phyloP scores from a whole-genome alignment of 2,113 vertebrate genomes.

The Gallinago jamesoni region DNA sequence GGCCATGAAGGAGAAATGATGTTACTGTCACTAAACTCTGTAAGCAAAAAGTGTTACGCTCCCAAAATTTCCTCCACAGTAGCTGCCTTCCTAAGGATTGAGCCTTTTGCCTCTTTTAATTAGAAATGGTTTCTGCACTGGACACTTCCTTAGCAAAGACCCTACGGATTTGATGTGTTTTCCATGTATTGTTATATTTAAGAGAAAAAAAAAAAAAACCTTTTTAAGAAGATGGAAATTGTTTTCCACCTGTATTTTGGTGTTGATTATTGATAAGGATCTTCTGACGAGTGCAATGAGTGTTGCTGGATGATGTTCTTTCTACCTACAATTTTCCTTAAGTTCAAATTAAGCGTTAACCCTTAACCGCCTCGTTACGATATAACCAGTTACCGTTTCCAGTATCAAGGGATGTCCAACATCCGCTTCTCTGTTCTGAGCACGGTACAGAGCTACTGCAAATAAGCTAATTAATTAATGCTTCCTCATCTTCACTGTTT shows the following conservation, averaged over 20 bases:
- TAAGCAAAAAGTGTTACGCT: slow-evolving; percentile 9
- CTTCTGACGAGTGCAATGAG: neutral
- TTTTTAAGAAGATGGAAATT: slow-evolving; percentile 50
- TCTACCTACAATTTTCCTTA: neutral
- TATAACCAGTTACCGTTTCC: neutral
- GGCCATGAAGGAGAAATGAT: slow-evolving; percentile 79
- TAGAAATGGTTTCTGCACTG: slow-evolving; percentile 8
- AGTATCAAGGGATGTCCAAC: neutral
- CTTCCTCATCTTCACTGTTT: neutral
- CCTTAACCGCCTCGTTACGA: neutral
- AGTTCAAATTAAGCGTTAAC: neutral
- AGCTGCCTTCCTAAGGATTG: slow-evolving; percentile 61
- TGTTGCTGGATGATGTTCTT: neutral
- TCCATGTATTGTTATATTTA: slow-evolving; percentile 23
- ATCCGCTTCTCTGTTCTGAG: neutral
- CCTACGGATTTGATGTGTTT: slow-evolving; percentile 4
- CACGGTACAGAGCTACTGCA: neutral
- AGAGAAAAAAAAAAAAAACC: neutral
- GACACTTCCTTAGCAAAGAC: neutral
- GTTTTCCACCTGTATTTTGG: slow-evolving; percentile 33
- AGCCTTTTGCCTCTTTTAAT: slow-evolving; percentile 44
- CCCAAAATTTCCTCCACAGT: slow-evolving; percentile 23
- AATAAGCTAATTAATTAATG: neutral
- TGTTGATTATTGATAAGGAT: slow-evolving; percentile 13
- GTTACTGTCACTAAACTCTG: neutral